These are phyloP conservation scores for Eilema griseolum DNA, from an alignment of 2,888 invertebrate genomes.

Conservation along the genomic window DNA sequence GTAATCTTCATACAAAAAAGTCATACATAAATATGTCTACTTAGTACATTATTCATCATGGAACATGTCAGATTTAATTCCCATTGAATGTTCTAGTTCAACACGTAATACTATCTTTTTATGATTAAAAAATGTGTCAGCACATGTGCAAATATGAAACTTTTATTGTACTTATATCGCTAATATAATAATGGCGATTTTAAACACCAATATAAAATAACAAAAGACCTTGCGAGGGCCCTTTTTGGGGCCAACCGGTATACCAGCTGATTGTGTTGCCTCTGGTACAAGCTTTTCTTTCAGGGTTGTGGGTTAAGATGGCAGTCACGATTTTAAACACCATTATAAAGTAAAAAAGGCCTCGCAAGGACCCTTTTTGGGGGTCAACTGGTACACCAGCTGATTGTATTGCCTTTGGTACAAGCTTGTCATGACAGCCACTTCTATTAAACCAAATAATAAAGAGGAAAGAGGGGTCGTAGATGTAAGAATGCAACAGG, in stretches of 20 bases:
- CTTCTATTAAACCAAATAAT: no score
- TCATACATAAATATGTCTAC: conserved; percentile 23
- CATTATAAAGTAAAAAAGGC: no score
- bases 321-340: no score
- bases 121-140: conserved; percentile 31
- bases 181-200: not conserved
- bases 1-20: conserved; percentile 25
- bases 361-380: no score
- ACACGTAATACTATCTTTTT: conserved; percentile 22
- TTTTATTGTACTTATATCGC: not conserved
- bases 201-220: not conserved
- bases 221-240: not conserved
- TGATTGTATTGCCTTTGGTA: no score
- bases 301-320: no score
- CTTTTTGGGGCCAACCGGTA: not conserved
- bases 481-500: no score
- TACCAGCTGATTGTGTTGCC: no score
- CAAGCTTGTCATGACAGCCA: no score
- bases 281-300: no score
- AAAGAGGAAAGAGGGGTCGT: no score
- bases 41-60: conserved; percentile 23
- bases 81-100: not conserved
- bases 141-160: conserved; percentile 22
- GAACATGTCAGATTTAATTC: conserved; percentile 18
- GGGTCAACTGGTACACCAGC: no score